A percentile compares a stretch with the other conserved stretches of the same genome.
Conservation (phyloP, 2,113 vertebrate species). For the Glaucidium brasilianum region DNA sequence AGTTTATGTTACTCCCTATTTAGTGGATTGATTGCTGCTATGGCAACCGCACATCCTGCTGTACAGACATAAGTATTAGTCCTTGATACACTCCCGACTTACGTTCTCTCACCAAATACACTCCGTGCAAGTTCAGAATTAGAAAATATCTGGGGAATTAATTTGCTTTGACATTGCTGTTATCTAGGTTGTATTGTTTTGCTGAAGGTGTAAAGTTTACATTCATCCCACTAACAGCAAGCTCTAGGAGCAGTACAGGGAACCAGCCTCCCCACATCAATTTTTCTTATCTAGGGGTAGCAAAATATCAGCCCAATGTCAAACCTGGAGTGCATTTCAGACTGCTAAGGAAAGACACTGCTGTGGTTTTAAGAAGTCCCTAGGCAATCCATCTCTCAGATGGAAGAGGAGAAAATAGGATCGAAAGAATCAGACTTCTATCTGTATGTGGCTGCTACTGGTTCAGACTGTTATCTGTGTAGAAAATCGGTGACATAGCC, state of each 20-base stretch:
- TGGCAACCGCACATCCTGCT: slow-evolving; percentile 68
- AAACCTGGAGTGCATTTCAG: background rate
- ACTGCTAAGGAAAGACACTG: background rate
- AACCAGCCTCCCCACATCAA: background rate
- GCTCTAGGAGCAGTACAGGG: background rate
- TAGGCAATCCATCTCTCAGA: background rate
- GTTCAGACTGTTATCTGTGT: background rate
- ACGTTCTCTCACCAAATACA: slow-evolving; percentile 22
- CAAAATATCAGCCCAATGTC: slow-evolving; percentile 13
- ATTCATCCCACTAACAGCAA: background rate
- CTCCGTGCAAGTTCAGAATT: slow-evolving; percentile 59
- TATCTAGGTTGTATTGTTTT: slow-evolving; percentile 28
- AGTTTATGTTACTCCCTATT: slow-evolving; percentile 71
- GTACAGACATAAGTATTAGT: slow-evolving; percentile 56
- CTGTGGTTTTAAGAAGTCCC: background rate
- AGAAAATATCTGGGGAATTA: slow-evolving; percentile 61
- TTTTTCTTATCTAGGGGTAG: slow-evolving; percentile 36
- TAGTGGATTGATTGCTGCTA: slow-evolving; percentile 76
- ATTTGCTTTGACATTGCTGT: slow-evolving; percentile 54
- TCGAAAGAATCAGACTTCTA: background rate
- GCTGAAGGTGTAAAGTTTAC: slow-evolving; percentile 12
- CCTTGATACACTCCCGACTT: slow-evolving; percentile 55
- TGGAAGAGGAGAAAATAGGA: background rate
- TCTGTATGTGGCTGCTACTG: background rate
- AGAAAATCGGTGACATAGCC: background rate